These are phyloP conservation scores for Agraylea sexmaculata DNA, from an alignment of 1,140 invertebrate species.

Conservation along the genomic window DNA sequence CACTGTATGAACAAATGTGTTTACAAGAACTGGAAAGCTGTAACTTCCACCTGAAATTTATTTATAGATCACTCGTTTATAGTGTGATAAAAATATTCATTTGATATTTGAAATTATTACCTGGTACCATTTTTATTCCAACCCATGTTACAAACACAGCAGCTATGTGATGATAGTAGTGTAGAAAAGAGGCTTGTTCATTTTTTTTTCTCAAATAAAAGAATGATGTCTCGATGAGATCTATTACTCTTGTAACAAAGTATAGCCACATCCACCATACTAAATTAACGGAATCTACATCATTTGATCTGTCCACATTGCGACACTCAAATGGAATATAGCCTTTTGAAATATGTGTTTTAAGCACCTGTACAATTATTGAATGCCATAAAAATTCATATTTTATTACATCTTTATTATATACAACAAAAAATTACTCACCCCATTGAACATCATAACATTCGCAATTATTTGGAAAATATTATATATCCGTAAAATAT, in stretches of 20 bases:
- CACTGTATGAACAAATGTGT: slow-evolving; percentile 26
- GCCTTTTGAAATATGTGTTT: too few relatives aligned
- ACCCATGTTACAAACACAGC: slow-evolving; percentile 52
- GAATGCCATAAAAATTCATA: too few relatives aligned
- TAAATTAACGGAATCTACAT: slow-evolving; percentile 12
- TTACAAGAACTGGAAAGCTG: slow-evolving; percentile 15
- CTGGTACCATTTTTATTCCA: slow-evolving; percentile 42
- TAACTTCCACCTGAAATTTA: too few relatives aligned
- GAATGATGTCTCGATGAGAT: slow-evolving; percentile 42
- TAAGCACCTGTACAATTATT: too few relatives aligned
- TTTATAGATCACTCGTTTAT: slow-evolving; percentile 1
- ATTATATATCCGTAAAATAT: slow-evolving; percentile 47
- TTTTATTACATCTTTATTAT: slow-evolving; percentile 12
- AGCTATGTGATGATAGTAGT: slow-evolving; percentile 51
- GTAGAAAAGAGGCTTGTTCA: slow-evolving; percentile 49
- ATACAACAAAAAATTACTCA: slow-evolving; percentile 33
- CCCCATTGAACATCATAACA: too few relatives aligned
- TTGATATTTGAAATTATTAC: slow-evolving; percentile 25
- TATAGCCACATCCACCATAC: slow-evolving; percentile 39
- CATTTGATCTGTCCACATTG: too few relatives aligned
- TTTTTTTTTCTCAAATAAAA: slow-evolving; percentile 53
- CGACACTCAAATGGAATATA: too few relatives aligned
- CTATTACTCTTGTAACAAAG: slow-evolving; percentile 37
- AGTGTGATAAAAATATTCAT: slow-evolving; percentile 3
- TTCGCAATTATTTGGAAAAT: slow-evolving; percentile 43